Conservation (phyloP, 2,113 vertebrate genomes). For the Mesembrinibis cayennensis region DNA sequence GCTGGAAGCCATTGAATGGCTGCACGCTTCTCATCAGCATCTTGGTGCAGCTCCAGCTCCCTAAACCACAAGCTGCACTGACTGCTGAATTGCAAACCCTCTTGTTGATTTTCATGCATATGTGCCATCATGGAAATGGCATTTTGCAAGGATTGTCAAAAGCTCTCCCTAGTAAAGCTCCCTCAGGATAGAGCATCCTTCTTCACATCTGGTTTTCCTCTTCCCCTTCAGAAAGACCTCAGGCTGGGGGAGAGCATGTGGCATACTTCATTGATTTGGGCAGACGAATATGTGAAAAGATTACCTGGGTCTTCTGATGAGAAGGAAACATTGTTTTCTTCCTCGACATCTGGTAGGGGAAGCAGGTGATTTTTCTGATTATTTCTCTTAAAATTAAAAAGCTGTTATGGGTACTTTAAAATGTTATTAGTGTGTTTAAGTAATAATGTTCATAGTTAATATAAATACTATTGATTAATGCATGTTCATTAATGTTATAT, state of each 20-base stretch:
- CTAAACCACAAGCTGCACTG: neutral
- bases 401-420: neutral
- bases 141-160: neutral
- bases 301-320: neutral
- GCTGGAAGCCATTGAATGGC: neutral
- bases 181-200: neutral
- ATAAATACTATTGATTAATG: neutral
- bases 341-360: neutral
- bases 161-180: neutral
- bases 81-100: neutral
- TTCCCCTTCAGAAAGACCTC: neutral
- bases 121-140: neutral
- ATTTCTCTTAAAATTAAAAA: constrained; percentile 21
- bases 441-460: constrained; percentile 3
- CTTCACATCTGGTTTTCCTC: neutral
- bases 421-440: neutral
- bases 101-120: neutral
- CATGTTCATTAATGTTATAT: neutral
- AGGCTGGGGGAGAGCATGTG: neutral
- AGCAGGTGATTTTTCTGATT: neutral
- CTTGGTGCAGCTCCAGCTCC: neutral
- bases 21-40: neutral
- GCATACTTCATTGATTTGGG: neutral
- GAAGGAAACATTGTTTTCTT: neutral
- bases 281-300: neutral